Evolutionary conservation across 2,113 vertebrate genomes (phyloP).

Genomic region (Urocynchramus pylzowi): DNA sequence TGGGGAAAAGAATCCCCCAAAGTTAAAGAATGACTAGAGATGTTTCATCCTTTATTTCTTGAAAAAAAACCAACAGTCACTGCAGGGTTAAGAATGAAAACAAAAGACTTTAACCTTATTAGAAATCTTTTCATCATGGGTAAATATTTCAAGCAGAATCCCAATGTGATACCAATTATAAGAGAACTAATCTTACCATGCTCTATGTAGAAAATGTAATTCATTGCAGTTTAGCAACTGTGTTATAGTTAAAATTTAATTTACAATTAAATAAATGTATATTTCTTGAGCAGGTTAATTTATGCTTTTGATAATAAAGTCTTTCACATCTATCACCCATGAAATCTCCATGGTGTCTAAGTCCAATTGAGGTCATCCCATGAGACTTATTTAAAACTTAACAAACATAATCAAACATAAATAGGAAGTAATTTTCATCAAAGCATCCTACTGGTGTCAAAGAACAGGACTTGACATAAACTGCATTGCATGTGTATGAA

Average conservation of each 20-base stretch:
- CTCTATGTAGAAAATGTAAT: background rate
- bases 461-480: background rate
- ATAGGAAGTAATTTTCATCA: background rate
- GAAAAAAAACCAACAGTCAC: background rate
- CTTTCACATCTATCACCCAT: background rate
- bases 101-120: background rate
- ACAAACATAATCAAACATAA: background rate
- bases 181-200: background rate
- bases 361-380: background rate
- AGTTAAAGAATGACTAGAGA: background rate
- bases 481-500: background rate
- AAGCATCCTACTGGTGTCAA: background rate
- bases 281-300: background rate
- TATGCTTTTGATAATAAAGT: background rate
- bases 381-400: background rate
- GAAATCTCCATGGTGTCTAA: background rate
- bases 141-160: conserved; percentile 1
- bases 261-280: background rate
- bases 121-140: background rate
- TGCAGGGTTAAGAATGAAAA: background rate
- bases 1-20: accelerated
- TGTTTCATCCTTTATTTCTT: background rate
- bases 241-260: background rate
- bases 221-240: background rate
- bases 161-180: background rate